phyloP scores from a whole-genome alignment of 2,113 vertebrate genomes.

The Pica pica region DNA sequence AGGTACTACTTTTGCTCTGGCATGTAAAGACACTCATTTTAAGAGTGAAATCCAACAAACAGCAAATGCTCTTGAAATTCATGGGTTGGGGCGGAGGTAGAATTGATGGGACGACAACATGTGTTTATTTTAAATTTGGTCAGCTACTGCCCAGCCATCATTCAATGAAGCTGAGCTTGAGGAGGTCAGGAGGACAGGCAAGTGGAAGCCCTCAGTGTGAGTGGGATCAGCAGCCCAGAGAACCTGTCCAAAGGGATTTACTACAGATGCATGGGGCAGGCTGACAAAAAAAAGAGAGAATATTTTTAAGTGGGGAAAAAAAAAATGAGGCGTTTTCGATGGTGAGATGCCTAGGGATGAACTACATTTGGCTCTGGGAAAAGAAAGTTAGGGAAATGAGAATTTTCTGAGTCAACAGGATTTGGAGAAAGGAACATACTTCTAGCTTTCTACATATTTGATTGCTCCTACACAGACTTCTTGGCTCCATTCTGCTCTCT shows the following conservation, averaged over 20 bases:
- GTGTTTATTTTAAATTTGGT: background rate
- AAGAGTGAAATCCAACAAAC: background rate
- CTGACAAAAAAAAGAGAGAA: background rate
- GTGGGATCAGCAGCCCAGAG: background rate
- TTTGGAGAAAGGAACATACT: background rate
- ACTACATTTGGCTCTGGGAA: background rate
- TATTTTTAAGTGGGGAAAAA: background rate
- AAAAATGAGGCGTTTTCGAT: fast-evolving
- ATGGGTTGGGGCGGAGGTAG: fast-evolving
- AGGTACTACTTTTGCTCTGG: background rate
- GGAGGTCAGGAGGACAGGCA: background rate
- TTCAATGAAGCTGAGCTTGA: background rate
- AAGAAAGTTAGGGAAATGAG: background rate
- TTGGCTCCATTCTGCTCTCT: background rate
- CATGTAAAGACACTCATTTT: background rate
- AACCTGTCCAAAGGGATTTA: background rate
- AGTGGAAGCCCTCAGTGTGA: background rate
- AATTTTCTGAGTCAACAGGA: background rate
- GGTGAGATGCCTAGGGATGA: background rate
- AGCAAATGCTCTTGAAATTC: background rate
- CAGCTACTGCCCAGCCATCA: background rate
- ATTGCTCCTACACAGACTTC: background rate
- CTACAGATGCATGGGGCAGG: background rate
- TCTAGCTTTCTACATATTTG: background rate
- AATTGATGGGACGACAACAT: background rate